phyloP scores from a whole-genome alignment of 2,113 vertebrate species.

The Aptenodytes patagonicus region DNA sequence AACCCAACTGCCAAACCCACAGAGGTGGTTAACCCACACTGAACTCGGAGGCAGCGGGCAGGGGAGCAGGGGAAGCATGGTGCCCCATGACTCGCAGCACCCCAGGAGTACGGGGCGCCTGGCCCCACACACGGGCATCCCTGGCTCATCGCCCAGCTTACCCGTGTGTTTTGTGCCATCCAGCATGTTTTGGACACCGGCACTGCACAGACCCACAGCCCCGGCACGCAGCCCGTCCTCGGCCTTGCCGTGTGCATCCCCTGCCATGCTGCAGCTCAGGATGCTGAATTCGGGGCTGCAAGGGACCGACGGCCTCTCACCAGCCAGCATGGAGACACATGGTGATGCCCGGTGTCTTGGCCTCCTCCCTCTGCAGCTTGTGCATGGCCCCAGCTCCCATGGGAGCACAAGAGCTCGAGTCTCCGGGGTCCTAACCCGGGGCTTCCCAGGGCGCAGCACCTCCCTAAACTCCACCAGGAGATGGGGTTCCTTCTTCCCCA shows the following conservation, averaged over 20 bases:
- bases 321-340: not conserved
- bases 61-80: not conserved
- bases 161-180: fast-evolving
- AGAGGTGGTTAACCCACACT: not conserved
- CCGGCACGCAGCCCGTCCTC: not conserved
- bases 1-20: not conserved
- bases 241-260: fast-evolving
- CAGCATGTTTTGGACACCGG: fast-evolving
- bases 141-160: fast-evolving
- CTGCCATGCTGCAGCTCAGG: not conserved
- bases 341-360: not conserved
- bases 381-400: not conserved
- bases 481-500: not conserved
- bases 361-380: not conserved
- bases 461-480: not conserved
- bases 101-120: not conserved
- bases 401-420: not conserved
- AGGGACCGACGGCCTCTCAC: fast-evolving
- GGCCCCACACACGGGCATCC: not conserved
- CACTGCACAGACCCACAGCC: not conserved
- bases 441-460: not conserved
- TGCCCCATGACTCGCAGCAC: not conserved
- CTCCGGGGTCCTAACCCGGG: not conserved
- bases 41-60: fast-evolving
- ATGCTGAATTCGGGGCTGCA: not conserved